Evolutionary conservation across 2,888 invertebrate species (phyloP).

Genomic region (Caenorhabditis imperialis): DNA sequence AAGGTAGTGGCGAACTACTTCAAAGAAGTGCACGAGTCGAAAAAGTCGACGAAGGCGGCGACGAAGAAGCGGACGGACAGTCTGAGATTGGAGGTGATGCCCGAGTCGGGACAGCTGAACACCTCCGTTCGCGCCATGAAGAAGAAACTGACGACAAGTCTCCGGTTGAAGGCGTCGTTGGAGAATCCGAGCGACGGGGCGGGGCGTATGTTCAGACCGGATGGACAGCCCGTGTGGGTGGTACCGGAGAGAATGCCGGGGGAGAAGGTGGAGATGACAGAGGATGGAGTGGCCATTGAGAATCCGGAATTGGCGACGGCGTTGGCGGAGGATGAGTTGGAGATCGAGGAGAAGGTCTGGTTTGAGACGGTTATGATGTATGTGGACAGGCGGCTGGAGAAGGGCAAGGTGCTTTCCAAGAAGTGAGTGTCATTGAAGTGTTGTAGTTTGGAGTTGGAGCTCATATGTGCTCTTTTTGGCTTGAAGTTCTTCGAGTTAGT

Average conservation of each 20-base stretch:
- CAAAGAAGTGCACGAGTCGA: slow-evolving; percentile 21
- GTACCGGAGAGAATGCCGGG: slow-evolving; percentile 18
- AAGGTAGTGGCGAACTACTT: slow-evolving; percentile 6
- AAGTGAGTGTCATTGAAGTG: too few relatives aligned
- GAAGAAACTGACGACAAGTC: background rate
- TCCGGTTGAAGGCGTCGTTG: background rate
- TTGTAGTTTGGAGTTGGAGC: too few relatives aligned
- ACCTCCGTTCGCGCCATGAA: background rate
- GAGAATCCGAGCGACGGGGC: background rate
- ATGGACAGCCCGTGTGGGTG: slow-evolving; percentile 34
- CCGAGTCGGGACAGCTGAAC: slow-evolving; percentile 1
- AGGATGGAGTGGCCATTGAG: slow-evolving; percentile 3
- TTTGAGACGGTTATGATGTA: slow-evolving; percentile 1
- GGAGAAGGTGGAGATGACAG: slow-evolving; percentile 3
- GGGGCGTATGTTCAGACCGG: slow-evolving; percentile 15
- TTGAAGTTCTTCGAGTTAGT: too few relatives aligned
- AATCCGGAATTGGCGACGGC: slow-evolving; percentile 25
- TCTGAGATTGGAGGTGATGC: slow-evolving; percentile 11
- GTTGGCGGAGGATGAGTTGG: slow-evolving; percentile 14
- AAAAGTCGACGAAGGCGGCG: background rate
- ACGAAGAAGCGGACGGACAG: background rate
- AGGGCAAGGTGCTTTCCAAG: background rate
- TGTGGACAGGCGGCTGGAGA: background rate
- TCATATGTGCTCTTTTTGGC: too few relatives aligned
- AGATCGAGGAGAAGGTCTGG: slow-evolving; percentile 32